Conservation (phyloP, 2,888 invertebrate species). For the Macrosiphum euphorbiae region DNA sequence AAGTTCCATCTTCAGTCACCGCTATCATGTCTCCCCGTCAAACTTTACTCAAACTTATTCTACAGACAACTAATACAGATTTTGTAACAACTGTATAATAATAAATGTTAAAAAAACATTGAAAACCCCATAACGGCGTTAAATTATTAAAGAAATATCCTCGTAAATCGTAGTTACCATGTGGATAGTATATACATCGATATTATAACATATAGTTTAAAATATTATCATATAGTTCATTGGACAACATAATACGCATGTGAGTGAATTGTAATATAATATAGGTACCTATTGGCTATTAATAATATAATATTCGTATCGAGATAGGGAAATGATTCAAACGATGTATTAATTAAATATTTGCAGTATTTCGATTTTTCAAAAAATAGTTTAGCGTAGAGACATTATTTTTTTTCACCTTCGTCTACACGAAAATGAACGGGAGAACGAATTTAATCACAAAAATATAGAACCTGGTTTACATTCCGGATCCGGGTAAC, state of each 20-base stretch:
- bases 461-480: constrained; percentile 10
- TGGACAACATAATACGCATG: background rate
- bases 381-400: background rate
- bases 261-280: background rate
- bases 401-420: background rate
- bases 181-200: background rate
- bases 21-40: background rate
- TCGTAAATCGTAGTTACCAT: background rate
- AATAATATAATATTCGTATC: background rate
- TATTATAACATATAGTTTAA: background rate
- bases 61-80: background rate
- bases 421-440: background rate
- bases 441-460: constrained; percentile 6
- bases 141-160: background rate
- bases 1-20: background rate
- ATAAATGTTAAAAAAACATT: background rate
- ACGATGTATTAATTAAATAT: background rate
- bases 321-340: background rate
- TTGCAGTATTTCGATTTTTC: background rate
- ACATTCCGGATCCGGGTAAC: constrained; percentile 20
- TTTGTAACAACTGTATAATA: background rate
- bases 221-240: background rate
- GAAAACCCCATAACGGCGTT: background rate
- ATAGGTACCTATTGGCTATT: background rate
- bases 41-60: background rate